phyloP scores from a whole-genome alignment of 2,888 invertebrate genomes.

The Scaptomyza parva region DNA sequence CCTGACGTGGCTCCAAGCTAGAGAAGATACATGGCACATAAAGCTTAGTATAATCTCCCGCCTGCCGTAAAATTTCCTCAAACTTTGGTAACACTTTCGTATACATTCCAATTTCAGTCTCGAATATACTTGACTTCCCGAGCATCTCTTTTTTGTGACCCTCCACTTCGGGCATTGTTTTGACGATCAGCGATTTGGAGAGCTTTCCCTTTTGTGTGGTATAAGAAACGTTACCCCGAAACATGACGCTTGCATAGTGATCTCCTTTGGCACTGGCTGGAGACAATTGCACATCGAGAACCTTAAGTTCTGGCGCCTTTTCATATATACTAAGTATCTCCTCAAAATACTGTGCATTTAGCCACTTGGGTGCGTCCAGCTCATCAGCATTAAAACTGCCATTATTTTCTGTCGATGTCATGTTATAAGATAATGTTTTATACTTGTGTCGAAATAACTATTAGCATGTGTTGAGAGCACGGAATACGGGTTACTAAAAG shows the following conservation, averaged over 20 bases:
- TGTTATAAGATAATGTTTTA: constrained; percentile 24
- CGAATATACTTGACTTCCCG: constrained; percentile 29
- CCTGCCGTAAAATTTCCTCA: constrained; percentile 46
- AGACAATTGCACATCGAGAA: constrained; percentile 37
- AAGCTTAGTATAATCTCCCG: constrained; percentile 54
- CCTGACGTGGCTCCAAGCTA: constrained; percentile 46
- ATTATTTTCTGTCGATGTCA: constrained; percentile 22
- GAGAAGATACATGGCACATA: constrained; percentile 58
- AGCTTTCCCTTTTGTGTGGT: constrained; percentile 5
- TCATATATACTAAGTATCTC: constrained; percentile 33
- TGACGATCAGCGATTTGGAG: constrained; percentile 49
- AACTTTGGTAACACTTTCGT: constrained; percentile 67
- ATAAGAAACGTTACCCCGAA: constrained; percentile 34
- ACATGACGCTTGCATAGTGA: constrained; percentile 58
- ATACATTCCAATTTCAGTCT: constrained; percentile 73
- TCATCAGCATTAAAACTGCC: constrained; percentile 58
- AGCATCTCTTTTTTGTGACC: constrained; percentile 59
- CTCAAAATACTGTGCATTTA: constrained; percentile 49
- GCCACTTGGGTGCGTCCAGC: constrained; percentile 56
- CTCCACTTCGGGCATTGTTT: constrained; percentile 59
- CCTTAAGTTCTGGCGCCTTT: constrained; percentile 40
- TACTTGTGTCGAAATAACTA: constrained; percentile 13
- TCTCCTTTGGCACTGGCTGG: constrained; percentile 53
- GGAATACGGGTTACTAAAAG: not conserved
- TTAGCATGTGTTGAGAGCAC: not conserved